These are phyloP conservation scores for Campopleginae sp. DNA, from an alignment of 2,888 invertebrate genomes.

Conservation along the genomic window DNA sequence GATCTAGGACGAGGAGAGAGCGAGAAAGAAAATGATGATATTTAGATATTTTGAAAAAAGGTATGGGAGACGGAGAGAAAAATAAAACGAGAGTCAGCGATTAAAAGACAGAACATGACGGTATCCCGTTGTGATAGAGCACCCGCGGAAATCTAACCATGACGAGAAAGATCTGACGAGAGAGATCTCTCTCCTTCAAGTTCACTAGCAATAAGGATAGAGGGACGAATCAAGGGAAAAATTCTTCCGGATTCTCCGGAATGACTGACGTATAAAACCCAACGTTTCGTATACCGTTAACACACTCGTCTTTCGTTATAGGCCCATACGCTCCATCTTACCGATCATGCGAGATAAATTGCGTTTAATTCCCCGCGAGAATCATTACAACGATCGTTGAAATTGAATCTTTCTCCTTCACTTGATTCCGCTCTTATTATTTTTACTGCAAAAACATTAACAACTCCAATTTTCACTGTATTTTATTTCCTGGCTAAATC, in stretches of 20 bases:
- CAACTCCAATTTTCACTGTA: neutral
- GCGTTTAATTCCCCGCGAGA: neutral
- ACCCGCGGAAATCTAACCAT: slow-evolving; percentile 64
- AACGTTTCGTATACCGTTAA: neutral
- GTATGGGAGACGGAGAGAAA: neutral
- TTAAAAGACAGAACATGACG: slow-evolving; percentile 63
- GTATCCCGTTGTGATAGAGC: slow-evolving; percentile 75
- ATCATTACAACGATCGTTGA: neutral
- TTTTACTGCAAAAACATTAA: neutral
- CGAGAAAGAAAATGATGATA: neutral
- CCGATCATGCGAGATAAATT: neutral
- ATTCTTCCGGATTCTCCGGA: slow-evolving; percentile 74
- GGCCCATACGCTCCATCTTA: neutral
- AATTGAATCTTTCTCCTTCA: neutral
- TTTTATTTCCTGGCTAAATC: neutral
- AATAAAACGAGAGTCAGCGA: neutral
- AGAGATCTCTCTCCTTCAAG: slow-evolving; percentile 49
- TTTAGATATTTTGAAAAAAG: slow-evolving; percentile 31
- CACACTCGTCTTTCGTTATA: neutral
- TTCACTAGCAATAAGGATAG: slow-evolving; percentile 11
- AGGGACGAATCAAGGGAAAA: slow-evolving; percentile 64
- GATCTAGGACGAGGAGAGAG: neutral
- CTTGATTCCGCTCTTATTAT: neutral
- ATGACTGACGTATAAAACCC: slow-evolving; percentile 18
- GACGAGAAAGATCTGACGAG: slow-evolving; percentile 53